These are phyloP conservation scores for Notothenia coriiceps DNA, from an alignment of 2,113 vertebrate genomes.

Conservation along the genomic window DNA sequence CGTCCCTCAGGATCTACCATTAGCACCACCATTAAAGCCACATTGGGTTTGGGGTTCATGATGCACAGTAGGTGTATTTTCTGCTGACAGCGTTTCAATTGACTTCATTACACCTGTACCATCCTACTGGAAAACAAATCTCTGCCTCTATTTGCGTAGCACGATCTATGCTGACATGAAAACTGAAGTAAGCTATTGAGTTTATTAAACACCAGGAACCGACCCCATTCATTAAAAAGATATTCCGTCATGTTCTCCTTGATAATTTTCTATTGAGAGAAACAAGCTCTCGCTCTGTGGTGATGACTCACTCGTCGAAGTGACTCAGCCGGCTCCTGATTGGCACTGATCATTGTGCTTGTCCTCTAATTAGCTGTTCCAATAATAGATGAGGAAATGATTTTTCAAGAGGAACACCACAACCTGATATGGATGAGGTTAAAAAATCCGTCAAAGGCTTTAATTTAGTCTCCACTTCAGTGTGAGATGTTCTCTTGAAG, in stretches of 20 bases:
- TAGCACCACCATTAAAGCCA: not conserved
- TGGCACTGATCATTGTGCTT: conserved; percentile 24
- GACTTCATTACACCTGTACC: not conserved
- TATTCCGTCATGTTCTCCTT: not conserved
- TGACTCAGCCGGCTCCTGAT: conserved; percentile 5
- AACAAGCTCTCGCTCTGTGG: not conserved
- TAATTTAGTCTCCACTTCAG: not conserved
- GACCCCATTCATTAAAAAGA: not conserved
- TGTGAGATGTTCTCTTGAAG: conserved; percentile 4
- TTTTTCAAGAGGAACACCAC: conserved; percentile 14
- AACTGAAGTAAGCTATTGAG: not conserved
- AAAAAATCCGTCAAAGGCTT: not conserved
- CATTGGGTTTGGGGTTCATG: not conserved
- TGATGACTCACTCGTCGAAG: conserved; percentile 18
- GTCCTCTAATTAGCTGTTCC: conserved; percentile 27
- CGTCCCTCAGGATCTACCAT: not conserved
- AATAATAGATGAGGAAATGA: conserved; percentile 1
- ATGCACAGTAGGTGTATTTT: not conserved
- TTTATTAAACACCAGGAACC: not conserved
- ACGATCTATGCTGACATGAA: not conserved
- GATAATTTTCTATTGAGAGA: conserved; percentile 5
- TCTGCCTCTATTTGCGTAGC: not conserved
- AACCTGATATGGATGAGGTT: not conserved
- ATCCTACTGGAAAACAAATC: not conserved
- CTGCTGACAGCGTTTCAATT: not conserved